Evolutionary conservation across 2,888 invertebrate species (phyloP).

Genomic region (Hedya salicella): DNA sequence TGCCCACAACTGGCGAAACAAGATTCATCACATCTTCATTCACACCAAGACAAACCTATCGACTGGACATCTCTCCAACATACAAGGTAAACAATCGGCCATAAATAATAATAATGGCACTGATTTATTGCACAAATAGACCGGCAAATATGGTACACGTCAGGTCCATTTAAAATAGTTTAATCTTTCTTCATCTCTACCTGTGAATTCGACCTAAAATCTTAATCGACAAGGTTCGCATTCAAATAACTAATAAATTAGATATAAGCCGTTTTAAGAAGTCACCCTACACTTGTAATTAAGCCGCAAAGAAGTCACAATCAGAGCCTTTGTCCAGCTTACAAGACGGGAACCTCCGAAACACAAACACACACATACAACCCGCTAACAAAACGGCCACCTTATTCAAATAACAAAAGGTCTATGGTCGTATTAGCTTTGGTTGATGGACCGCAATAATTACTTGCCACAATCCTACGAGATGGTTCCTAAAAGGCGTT

Average conservation of each 20-base stretch:
- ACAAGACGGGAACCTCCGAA: slow-evolving; percentile 55
- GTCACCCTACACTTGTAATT: slow-evolving; percentile 63
- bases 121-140: slow-evolving; percentile 39
- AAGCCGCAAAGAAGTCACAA: slow-evolving; percentile 62
- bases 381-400: slow-evolving; percentile 38
- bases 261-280: neutral
- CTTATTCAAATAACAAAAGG: slow-evolving; percentile 45
- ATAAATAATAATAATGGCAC: slow-evolving; percentile 38
- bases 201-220: neutral
- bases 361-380: slow-evolving; percentile 47
- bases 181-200: neutral
- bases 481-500: slow-evolving; percentile 70
- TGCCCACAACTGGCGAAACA: neutral
- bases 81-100: slow-evolving; percentile 51
- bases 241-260: neutral
- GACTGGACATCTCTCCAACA: slow-evolving; percentile 7
- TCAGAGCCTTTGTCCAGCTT: slow-evolving; percentile 67
- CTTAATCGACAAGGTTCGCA: neutral
- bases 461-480: slow-evolving; percentile 50
- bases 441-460: slow-evolving; percentile 42
- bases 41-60: slow-evolving; percentile 8
- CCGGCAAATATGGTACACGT: slow-evolving; percentile 43
- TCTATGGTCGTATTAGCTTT: slow-evolving; percentile 8
- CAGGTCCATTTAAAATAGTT: neutral
- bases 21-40: slow-evolving; percentile 26